Base-by-base conservation (phyloP, 92 coral and sea anemone species). In the Nematostella vectensis region DNA sequence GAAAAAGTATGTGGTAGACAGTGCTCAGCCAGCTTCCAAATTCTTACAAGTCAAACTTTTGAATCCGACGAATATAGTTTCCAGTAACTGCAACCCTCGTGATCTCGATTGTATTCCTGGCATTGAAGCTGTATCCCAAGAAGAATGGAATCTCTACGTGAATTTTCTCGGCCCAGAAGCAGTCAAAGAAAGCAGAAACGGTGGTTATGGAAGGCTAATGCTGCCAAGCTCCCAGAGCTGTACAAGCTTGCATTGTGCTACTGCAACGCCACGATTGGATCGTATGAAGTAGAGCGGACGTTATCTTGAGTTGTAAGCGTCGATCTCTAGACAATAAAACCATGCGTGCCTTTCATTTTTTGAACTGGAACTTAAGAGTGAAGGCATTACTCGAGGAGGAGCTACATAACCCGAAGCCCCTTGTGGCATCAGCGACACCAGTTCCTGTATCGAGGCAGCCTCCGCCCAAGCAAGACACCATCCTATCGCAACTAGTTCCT, bases 111-210 rank as follows among this genome's bases (percentile, higher is more conserved):
- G 57, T 39, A 71, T 77, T 55, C 68, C 79, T 21, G 72, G 59
- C 1, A 3, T 70, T n/a, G 65, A 69, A 55, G 48, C 70, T 27
- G 79, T 47, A 25, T 48, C 79, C 22, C 57, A 55, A 8, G 72
- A 77, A n/a, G 83, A 76, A 57, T 76, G 82, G 71, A 17, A 60
- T 17, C 67, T 57, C 24, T 69, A 68, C 53, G 61, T 68, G 13
- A 30, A 69, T 50, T 22, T 21, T 17, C 8, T 69, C 15, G 76
- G 76, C 12, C 82, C 76, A 11, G 67, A 31, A 40, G 77, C 82
- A 36, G 77, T 68, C 13, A 67, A 59, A 30, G 42, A 58, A 17
- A 24, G 30, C 6, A 42, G 54, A 29, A 57, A 75, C 28, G 70
- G 31, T 4, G 31, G 12, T 75, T 69, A 18, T 75, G 82, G 82